A percentile compares a stretch with the other conserved stretches of the same genome.
These are phyloP conservation scores for Ahaetulla prasina DNA, from an alignment of 2,113 vertebrate species.

Conservation along the genomic window DNA sequence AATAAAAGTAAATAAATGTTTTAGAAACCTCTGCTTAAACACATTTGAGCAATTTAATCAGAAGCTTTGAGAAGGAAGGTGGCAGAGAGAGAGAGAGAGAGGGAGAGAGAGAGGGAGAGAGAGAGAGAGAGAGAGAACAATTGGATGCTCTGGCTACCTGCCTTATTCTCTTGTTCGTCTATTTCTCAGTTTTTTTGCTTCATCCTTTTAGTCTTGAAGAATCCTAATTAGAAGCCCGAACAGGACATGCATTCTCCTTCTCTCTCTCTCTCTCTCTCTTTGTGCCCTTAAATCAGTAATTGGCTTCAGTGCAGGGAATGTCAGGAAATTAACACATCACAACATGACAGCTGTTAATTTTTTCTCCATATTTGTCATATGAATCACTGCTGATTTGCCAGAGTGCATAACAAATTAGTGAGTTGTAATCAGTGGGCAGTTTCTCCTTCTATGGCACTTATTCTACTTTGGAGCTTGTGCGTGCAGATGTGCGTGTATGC, in stretches of 20 bases:
- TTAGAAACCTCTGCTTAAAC: conserved; percentile 81
- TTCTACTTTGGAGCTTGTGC: conserved; percentile 13
- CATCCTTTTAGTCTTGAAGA: conserved; percentile 95
- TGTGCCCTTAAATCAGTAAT: conserved; percentile 99
- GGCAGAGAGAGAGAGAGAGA: conserved; percentile 49
- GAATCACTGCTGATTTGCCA: conserved; percentile 94
- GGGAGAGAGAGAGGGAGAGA: conserved; percentile 56
- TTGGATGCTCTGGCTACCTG: conserved; percentile 77
- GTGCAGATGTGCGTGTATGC: too few relatives aligned
- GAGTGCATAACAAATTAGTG: conserved; percentile 97
- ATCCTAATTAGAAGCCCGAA: conserved; percentile 97
- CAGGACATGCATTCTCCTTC: conserved; percentile 68
- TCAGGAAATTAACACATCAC: conserved; percentile 99
- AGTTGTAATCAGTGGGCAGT: conserved; percentile 89
- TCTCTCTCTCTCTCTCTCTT: conserved; percentile 84
- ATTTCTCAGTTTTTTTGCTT: conserved; percentile 72
- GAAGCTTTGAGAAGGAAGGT: conserved; percentile 53
- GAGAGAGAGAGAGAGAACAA: conserved; percentile 62
- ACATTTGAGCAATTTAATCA: conserved; percentile 77
- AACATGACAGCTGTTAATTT: conserved; percentile 99
- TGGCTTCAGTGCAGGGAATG: conserved; percentile 97
- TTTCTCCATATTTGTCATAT: conserved; percentile 91
- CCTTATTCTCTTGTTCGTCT: conserved; percentile 79
- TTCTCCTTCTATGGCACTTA: conserved; percentile 67
- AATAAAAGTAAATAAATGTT: conserved; percentile 88